Evolutionary conservation across 2,797 vertebrate species (phyloP), one percentile per base, ranked within the genome.

Genomic region (Scyliorhinus canicula): DNA sequence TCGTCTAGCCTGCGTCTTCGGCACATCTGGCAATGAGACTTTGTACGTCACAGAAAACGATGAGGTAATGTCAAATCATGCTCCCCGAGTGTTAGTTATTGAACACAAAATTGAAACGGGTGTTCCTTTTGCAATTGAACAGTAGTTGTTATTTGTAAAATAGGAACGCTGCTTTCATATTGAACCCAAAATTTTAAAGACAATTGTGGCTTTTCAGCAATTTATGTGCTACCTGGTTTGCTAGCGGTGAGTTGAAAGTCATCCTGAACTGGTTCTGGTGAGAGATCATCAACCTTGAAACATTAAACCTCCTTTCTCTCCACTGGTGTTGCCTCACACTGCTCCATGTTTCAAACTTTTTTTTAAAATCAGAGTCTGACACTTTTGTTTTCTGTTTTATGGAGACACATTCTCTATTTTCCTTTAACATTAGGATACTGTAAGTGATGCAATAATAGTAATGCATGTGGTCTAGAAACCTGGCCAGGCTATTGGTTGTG

Each of bases 1-100:
- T 96, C 98, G 98, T 95, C 99, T 99, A 96, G 99, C 99, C 95
- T 99, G 99, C 97, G 98, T 99, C 93, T 99, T 99, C 96, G 99
- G 99, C 96, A 98, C 97, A 44, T 98, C 98, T 95, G 99, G 98
- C 85, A 99, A 99, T 90, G 99, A 99, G 97, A 98, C 99, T 95
- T 96, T 99, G 95, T 99, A 99, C 95, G 98, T 98, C 93, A 99
- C 99, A 40, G 98, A 98, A 96, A 99, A 98, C 74, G 97, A 99
- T 96, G 99, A 99, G 99, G 99, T 99, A 98, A 97, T 95, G 6
- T 79, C 77, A 28, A 55, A 40, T 19, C 52, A 57, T 77, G 44
- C 35, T 35, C 0, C 57, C 52, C 31, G 31, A 74, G 12, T 74
- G 31, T 60, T n/a, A 84, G 8, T 44, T 74, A 44, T 71, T 74